Conservation (phyloP, 2,888 invertebrate genomes). For the Linyphia triangularis region DNA sequence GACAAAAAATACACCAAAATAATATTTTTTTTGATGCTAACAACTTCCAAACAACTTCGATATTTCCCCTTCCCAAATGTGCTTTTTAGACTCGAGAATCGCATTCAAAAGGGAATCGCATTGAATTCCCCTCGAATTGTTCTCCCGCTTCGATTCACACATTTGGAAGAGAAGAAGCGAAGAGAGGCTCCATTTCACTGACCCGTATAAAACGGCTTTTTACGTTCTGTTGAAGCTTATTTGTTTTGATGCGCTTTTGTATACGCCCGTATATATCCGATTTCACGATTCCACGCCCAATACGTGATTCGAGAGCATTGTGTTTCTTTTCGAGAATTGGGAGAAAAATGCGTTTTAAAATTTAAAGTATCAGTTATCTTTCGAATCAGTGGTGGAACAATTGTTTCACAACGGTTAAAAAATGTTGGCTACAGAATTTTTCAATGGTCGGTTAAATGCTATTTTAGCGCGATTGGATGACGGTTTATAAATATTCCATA, state of each 20-base stretch:
- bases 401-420: no score
- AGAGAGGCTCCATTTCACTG: neutral
- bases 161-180: slow-evolving; percentile 1
- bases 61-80: neutral
- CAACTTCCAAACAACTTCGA: slow-evolving; percentile 34
- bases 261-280: neutral
- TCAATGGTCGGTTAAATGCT: no score
- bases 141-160: slow-evolving; percentile 24
- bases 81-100: neutral
- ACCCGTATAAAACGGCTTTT: neutral
- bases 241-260: slow-evolving; percentile 35
- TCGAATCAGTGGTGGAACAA: neutral
- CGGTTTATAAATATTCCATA: no score
- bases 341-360: neutral
- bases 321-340: neutral
- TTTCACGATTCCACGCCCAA: neutral
- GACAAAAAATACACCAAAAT: no score
- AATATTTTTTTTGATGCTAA: slow-evolving; percentile 16
- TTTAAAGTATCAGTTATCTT: neutral
- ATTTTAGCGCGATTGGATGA: no score
- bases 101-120: neutral
- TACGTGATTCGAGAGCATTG: neutral
- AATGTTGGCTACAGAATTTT: no score
- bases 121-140: neutral
- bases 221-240: slow-evolving; percentile 8